Conservation (phyloP, 2,888 invertebrate species). For the Hemaris fuciformis region DNA sequence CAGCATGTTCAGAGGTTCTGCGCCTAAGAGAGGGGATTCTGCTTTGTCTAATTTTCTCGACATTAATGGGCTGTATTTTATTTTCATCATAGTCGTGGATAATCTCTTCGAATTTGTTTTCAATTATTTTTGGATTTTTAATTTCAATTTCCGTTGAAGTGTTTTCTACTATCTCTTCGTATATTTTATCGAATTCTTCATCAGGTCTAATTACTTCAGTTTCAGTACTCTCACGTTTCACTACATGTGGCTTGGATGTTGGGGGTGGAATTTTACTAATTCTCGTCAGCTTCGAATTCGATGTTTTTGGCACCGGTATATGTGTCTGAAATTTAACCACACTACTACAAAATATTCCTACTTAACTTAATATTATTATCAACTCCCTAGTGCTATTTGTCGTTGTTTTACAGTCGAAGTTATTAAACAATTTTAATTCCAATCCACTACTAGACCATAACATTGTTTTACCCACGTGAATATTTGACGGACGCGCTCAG, state of each 20-base stretch:
- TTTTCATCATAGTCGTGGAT: slow-evolving; percentile 66
- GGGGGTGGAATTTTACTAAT: slow-evolving; percentile 22
- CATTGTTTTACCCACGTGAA: no score
- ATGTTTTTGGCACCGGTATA: slow-evolving; percentile 31
- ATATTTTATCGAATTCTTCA: slow-evolving; percentile 70
- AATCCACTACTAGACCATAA: no score
- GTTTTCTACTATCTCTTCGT: slow-evolving; percentile 53
- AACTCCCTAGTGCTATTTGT: no score
- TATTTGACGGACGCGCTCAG: no score
- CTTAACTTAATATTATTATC: no score
- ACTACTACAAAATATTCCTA: no score
- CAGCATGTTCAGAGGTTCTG: slow-evolving; percentile 42
- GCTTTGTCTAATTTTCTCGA: slow-evolving; percentile 43
- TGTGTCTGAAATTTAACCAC: slow-evolving; percentile 32
- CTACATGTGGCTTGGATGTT: slow-evolving; percentile 17
- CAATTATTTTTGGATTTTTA: slow-evolving; percentile 56
- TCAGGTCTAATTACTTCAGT: slow-evolving; percentile 36
- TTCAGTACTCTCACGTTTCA: slow-evolving; percentile 28
- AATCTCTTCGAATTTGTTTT: slow-evolving; percentile 66
- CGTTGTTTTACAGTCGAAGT: no score
- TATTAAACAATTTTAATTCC: no score
- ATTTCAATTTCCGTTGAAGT: slow-evolving; percentile 25
- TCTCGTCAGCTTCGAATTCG: slow-evolving; percentile 35
- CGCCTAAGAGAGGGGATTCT: slow-evolving; percentile 60
- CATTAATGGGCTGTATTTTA: slow-evolving; percentile 36